Conservation (phyloP, 2,113 vertebrate species). For the Cepphus grylle region DNA sequence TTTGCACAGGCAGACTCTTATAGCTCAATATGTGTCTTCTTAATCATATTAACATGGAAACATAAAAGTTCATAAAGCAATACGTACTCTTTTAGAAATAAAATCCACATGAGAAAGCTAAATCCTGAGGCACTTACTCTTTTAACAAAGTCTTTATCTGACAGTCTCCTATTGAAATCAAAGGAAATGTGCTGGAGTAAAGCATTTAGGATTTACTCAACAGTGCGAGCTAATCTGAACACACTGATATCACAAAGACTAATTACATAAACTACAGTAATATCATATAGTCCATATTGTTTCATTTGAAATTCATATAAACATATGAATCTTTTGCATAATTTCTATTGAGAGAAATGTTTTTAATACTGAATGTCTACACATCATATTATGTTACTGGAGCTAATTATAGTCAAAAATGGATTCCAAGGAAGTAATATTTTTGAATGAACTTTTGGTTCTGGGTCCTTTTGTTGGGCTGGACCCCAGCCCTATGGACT, state of each 20-base stretch:
- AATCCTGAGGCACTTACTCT: constrained; percentile 12
- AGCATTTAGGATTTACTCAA: constrained; percentile 19
- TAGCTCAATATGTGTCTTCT: background rate
- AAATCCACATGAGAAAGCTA: constrained; percentile 21
- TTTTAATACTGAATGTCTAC: background rate
- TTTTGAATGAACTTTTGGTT: background rate
- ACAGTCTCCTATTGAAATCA: background rate
- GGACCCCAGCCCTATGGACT: background rate
- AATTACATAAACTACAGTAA: background rate
- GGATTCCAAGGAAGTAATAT: background rate
- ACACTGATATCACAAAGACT: background rate
- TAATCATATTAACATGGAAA: constrained; percentile 32
- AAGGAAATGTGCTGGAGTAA: background rate
- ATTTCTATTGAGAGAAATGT: background rate
- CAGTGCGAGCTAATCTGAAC: background rate
- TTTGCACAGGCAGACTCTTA: background rate
- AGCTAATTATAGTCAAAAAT: background rate
- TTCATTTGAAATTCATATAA: background rate
- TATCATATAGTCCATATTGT: background rate
- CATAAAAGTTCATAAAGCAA: background rate
- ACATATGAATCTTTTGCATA: background rate
- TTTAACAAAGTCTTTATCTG: constrained; percentile 36
- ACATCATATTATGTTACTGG: background rate
- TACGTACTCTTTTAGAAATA: background rate
- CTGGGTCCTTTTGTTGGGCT: background rate